Conservation (phyloP, 2,888 invertebrate genomes). For the Rhopalosiphum nymphaeae region DNA sequence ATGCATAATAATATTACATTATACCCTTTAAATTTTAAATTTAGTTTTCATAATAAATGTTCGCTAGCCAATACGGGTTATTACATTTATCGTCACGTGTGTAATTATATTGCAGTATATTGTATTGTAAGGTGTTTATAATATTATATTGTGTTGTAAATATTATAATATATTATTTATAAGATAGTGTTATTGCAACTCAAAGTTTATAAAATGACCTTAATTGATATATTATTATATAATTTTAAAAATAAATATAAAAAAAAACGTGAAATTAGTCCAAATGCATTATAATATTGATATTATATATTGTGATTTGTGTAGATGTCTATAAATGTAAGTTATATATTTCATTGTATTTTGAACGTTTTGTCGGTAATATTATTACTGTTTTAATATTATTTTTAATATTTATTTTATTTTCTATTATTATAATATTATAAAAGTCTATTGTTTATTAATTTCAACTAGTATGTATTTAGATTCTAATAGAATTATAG, state of each 20-base stretch:
- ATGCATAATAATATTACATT: neutral
- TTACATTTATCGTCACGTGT: neutral
- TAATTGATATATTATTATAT: neutral
- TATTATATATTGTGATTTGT: conserved; percentile 6
- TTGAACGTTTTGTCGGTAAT: conserved; percentile 13
- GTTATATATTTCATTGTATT: conserved; percentile 10
- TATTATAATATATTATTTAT: conserved; percentile 27
- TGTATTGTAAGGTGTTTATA: neutral
- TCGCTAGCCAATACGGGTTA: neutral
- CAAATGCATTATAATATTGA: neutral
- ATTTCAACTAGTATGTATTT: conserved; percentile 32
- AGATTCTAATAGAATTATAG: conserved; percentile 36
- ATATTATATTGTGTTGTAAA: conserved; percentile 24
- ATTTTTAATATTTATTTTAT: neutral
- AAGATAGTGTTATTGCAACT: conserved; percentile 36
- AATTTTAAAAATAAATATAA: neutral
- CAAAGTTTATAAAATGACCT: neutral
- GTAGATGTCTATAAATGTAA: conserved; percentile 28
- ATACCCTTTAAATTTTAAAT: neutral
- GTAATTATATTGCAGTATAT: neutral
- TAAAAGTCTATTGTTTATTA: conserved; percentile 35
- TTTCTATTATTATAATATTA: conserved; percentile 12
- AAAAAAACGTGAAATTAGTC: neutral
- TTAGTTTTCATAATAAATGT: neutral
- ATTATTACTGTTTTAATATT: conserved; percentile 3